Base-by-base conservation (phyloP, 2,797 vertebrate genomes). In the Kryptolebias ocellatus region DNA sequence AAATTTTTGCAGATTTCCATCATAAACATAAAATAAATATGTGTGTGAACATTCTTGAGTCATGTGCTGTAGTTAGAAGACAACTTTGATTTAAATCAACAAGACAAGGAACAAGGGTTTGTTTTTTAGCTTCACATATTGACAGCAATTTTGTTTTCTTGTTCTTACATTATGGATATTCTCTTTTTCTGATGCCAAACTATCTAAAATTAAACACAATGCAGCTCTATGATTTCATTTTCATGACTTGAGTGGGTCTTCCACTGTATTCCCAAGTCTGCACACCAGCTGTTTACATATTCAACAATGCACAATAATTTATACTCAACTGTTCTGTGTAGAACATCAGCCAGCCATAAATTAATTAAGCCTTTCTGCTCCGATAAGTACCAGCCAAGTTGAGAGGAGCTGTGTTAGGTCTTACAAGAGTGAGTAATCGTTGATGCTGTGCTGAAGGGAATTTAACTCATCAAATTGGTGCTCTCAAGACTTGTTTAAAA, bases 281-380 rank as follows among this genome's bases (percentile, higher is more conserved):
- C 58, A 84, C 75, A 75, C 79, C 87, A 89, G 87, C 85, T 92
- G 87, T 90, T 92, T 91, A 87, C 74, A 88, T 85, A 89, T 92
- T 91, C 83, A 90, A 87, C 81, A 89, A 88, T 78, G 85, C 83
- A 90, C 84, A 86, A 88, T 87, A 73, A 89, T 89, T 87, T 76
- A 77, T 85, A 89, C 79, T 82, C 73, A 78, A 76, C 71, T 74
- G 85, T 78, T 80, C 84, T 83, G 72, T 86, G 83, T 83, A 86
- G 81, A 90, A 89, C 88, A 89, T 86, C 85, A 92, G 80, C 82
- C 85, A 90, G 78, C 90, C 88, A 87, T 93, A 80, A 92, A 93
- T 92, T 89, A 90, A 92, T 92, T 89, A 92, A 85, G 83, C 76
- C 72, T 89, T 91, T 90, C 85, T 92, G 91, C 89, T 93, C 92